A percentile compares a stretch with the other conserved stretches of the same genome.
Evolutionary conservation across 1,140 invertebrate genomes (phyloP).

Genomic region (Drosophila yakuba): DNA sequence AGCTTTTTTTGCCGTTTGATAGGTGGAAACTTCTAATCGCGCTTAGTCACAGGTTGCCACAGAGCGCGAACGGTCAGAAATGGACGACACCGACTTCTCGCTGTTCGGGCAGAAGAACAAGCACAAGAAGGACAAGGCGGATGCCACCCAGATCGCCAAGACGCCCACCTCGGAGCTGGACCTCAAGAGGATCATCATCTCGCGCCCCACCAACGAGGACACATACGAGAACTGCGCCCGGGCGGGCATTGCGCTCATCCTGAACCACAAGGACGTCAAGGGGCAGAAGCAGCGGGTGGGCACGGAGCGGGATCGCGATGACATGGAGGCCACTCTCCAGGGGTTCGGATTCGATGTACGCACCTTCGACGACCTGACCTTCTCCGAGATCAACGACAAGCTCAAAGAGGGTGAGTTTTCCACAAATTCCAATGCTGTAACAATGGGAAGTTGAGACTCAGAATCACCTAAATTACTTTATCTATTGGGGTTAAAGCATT

Average conservation of each 20-base stretch:
- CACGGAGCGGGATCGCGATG: constrained; percentile 85
- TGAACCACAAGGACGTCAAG: constrained; percentile 90
- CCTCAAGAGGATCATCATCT: constrained; percentile 62
- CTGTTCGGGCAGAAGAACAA: constrained; percentile 66
- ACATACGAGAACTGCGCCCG: constrained; percentile 87
- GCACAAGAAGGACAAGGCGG: constrained; percentile 81
- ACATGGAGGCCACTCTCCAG: constrained; percentile 72
- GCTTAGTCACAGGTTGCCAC: constrained; percentile 57
- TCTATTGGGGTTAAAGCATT: too few species aligned
- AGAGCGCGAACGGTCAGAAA: constrained; percentile 26
- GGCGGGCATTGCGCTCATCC: constrained; percentile 90
- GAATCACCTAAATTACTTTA: too few species aligned
- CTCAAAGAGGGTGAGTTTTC: constrained; percentile 85
- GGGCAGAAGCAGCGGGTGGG: constrained; percentile 81
- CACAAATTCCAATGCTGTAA: not conserved
- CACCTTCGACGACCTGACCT: constrained; percentile 86
- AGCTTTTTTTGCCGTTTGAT: constrained; percentile 44
- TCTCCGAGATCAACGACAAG: constrained; percentile 85
- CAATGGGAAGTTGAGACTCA: too few species aligned
- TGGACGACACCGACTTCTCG: constrained; percentile 77
- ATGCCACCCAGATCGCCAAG: constrained; percentile 64
- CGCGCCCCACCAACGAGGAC: constrained; percentile 76
- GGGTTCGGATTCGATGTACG: constrained; percentile 87
- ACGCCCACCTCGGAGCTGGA: constrained; percentile 65
- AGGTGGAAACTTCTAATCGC: constrained; percentile 4